Percentiles rank a stretch among this genome's conserved stretches.
Conservation (phyloP, 2,113 vertebrate genomes). For the Anser brachyrhynchus region DNA sequence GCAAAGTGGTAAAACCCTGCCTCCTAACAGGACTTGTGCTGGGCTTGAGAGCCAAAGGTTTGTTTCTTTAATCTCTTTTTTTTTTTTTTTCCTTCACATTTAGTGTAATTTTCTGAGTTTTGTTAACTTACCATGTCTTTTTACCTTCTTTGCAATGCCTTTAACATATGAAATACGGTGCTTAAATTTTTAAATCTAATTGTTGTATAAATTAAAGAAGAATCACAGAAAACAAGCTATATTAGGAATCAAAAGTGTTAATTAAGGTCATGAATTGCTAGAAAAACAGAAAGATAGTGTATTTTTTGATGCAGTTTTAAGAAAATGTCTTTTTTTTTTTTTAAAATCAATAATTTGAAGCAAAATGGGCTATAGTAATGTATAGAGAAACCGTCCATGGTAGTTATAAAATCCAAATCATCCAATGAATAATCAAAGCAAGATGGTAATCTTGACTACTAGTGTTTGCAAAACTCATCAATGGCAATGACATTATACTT, state of each 20-base stretch:
- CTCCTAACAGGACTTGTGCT: not conserved
- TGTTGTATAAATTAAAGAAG: not conserved
- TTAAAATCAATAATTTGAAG: not conserved
- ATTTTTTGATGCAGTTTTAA: not conserved
- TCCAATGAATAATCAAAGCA: not conserved
- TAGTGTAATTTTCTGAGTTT: not conserved
- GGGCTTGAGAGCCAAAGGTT: not conserved
- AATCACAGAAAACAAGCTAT: not conserved
- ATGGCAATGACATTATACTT: accelerated
- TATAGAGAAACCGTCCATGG: not conserved
- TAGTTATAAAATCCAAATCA: not conserved
- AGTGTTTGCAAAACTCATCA: not conserved
- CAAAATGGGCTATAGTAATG: not conserved
- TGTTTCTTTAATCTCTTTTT: not conserved
- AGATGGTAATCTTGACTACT: not conserved
- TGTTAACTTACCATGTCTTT: not conserved
- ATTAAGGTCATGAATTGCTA: not conserved
- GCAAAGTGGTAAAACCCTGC: not conserved
- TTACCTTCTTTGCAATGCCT: not conserved
- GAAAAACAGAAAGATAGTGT: not conserved
- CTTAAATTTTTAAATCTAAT: not conserved
- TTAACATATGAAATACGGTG: not conserved
- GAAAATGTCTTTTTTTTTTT: not conserved
- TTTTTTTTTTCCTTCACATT: not conserved
- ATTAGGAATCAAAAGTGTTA: not conserved